phyloP scores from a whole-genome alignment of 92 coral and sea anemone genomes.

The Desmophyllum pertusum region DNA sequence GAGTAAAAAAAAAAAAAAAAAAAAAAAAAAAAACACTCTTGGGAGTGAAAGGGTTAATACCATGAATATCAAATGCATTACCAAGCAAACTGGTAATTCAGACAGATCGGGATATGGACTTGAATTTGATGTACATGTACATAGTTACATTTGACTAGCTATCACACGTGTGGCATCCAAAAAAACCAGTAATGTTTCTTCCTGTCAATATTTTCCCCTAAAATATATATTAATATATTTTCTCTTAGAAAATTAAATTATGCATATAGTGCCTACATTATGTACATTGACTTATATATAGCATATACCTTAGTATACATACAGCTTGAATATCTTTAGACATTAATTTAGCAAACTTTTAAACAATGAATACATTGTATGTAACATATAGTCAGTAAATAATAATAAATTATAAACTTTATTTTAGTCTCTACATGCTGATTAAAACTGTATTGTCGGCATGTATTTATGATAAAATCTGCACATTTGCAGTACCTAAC shows the following conservation, averaged over 20 bases:
- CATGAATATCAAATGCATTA: too few species aligned
- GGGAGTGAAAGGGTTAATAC: too few species aligned
- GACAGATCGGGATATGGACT: too few species aligned
- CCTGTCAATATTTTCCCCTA: not conserved
- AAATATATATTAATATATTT: too few species aligned
- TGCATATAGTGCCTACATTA: not conserved
- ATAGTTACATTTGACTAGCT: too few species aligned
- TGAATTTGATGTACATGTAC: too few species aligned
- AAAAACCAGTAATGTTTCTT: too few species aligned
- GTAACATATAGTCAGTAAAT: not conserved
- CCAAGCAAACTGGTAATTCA: too few species aligned
- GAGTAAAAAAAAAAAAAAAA: too few species aligned
- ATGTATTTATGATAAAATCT: too few species aligned
- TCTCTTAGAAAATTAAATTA: not conserved
- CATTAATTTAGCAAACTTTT: not conserved
- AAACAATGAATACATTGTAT: not conserved
- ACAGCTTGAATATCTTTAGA: not conserved
- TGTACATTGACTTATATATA: not conserved
- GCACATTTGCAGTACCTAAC: not conserved
- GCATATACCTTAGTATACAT: not conserved
- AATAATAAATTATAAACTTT: not conserved
- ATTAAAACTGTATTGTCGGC: not conserved
- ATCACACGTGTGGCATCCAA: too few species aligned
- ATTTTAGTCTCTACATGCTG: not conserved
- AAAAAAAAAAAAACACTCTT: too few species aligned